A percentile compares a stretch with the other conserved stretches of the same genome.
These are phyloP conservation scores for Acanthornis magna DNA, from an alignment of 2,797 vertebrate genomes.

Conservation along the genomic window DNA sequence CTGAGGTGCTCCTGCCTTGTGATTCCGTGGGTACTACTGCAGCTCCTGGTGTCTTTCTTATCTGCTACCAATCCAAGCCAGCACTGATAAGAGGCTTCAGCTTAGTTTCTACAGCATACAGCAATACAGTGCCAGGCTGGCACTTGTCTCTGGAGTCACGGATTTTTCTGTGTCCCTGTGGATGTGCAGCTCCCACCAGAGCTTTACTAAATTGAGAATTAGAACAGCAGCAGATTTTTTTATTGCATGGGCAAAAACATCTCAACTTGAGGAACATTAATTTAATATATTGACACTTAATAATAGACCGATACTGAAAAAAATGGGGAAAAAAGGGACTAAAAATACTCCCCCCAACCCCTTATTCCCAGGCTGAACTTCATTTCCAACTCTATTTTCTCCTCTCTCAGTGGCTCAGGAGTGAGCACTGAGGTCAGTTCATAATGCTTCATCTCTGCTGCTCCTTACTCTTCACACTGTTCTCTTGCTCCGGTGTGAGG, in stretches of 20 bases:
- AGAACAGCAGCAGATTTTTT: not conserved
- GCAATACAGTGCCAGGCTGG: not conserved
- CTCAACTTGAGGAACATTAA: not conserved
- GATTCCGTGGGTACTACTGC: not conserved
- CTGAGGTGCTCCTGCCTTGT: not conserved
- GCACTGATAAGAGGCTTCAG: not conserved
- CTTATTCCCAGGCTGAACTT: not conserved
- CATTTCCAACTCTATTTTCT: not conserved
- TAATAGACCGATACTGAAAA: not conserved
- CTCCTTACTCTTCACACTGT: not conserved
- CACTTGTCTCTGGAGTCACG: not conserved
- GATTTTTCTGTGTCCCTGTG: not conserved
- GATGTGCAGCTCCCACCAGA: not conserved
- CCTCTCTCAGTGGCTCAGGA: not conserved
- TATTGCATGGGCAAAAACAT: not conserved
- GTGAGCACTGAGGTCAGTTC: not conserved
- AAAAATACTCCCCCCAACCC: not conserved
- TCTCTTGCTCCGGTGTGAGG: not conserved
- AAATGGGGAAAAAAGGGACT: not conserved
- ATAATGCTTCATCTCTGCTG: not conserved
- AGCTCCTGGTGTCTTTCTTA: not conserved
- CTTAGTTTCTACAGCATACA: not conserved
- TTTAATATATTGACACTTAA: not conserved
- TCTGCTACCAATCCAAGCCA: not conserved
- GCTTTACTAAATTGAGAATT: not conserved